These are phyloP conservation scores for Pteronotus mesoamericanus DNA, from an alignment of 2,797 vertebrate species.

Conservation along the genomic window DNA sequence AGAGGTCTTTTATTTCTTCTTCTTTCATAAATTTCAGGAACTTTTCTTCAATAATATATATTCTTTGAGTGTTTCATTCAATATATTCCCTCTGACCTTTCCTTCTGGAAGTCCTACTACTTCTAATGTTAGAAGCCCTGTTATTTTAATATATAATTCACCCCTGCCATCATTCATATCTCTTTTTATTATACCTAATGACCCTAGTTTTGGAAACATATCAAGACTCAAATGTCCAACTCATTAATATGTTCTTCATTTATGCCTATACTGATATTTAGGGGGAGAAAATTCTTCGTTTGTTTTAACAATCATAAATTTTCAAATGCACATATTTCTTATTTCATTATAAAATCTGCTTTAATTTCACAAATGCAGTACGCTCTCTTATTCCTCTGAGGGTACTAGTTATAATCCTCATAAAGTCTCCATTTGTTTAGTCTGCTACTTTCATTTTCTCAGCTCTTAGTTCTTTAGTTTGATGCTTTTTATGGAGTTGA, in stretches of 20 bases:
- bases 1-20: not conserved
- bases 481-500: not conserved
- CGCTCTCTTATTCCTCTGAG: not conserved
- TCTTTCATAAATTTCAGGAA: not conserved
- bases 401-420: not conserved
- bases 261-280: not conserved
- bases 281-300: not conserved
- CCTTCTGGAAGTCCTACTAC: not conserved
- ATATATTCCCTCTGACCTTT: not conserved
- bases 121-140: not conserved
- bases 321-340: not conserved
- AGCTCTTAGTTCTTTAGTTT: not conserved
- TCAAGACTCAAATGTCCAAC: not conserved
- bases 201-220: not conserved
- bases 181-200: not conserved
- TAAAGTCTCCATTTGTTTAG: not conserved
- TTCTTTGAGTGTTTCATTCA: conserved; percentile 10
- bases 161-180: not conserved
- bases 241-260: not conserved
- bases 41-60: not conserved
- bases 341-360: not conserved
- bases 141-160: not conserved
- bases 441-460: not conserved
- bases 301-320: not conserved
- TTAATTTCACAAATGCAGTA: not conserved